Base-by-base conservation (phyloP, 1,140 invertebrate genomes). In the Caenorhabditis briggsae region DNA sequence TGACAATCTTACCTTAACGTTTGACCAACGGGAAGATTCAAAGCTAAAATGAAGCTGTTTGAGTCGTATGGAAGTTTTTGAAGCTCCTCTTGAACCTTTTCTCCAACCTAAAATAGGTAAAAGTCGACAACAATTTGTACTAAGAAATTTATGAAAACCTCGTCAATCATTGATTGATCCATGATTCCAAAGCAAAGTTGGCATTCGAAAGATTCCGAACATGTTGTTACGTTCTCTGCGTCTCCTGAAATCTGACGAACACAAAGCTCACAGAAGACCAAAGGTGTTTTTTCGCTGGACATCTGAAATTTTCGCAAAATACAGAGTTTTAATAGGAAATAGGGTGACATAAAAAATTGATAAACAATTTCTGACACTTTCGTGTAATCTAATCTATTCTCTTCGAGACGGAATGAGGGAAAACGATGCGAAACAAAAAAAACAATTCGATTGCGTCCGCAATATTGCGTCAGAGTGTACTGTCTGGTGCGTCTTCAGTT, bases 21-120 rank as follows among this genome's bases (percentile, higher is more conserved):
- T 83, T 87, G 88, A 20, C 90, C 87, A 20, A 87, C 89, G 14
- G 91, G 91, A 20, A 91, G 46, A 84, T 90, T 92, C n/a, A 91
- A 56, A 11, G 91, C 90, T 46, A 91, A 55, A 59, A 91, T 87
- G 87, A 92, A 92, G 33, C 50, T 88, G 12, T 58, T 86, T 3
- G 89, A 89, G 82, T 91, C 91, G 70, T 90, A 92, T 14, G 78
- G 88, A 53, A 85, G 78, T 25, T 59, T 82, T 23, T 53, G 59
- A 9, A 89, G 84, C 20, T 61, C 64, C 56, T 33, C 65, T 70
- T 87, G 82, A 7, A 84, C 85, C n/a, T 65, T 56, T 58, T 82
- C 84, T 16, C 82, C 65, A 18, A 89, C 88, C 53, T 84, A 18
- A n/a, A 55, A 46, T 33, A n/a, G n/a, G n/a, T n/a, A n/a, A n/a